Percentiles rank a stretch among this genome's conserved stretches.
These are phyloP conservation scores for Laodelphax striatellus DNA, from an alignment of 1,140 invertebrate species.

Conservation along the genomic window DNA sequence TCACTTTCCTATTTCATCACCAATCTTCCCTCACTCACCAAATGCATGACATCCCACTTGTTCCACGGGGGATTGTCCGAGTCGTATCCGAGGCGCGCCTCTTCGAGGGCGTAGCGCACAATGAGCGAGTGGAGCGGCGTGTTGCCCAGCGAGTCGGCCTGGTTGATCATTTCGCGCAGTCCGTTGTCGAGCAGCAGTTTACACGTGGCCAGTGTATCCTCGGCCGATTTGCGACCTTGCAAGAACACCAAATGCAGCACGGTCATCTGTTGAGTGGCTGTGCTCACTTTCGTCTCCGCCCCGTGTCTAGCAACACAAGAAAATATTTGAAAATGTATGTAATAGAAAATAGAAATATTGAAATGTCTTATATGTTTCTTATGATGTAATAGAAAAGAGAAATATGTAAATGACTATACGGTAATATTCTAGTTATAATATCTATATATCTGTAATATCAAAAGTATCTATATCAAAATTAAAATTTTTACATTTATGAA, in stretches of 20 bases:
- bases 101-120: conserved; percentile 53
- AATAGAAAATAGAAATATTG: too few species aligned
- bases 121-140: conserved; percentile 51
- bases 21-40: conserved; percentile 39
- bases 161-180: conserved; percentile 57
- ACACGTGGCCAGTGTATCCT: conserved; percentile 52
- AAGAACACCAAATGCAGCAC: conserved; percentile 51
- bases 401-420: too few species aligned
- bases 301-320: conserved; percentile 32
- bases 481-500: too few species aligned
- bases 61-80: conserved; percentile 43
- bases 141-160: conserved; percentile 55
- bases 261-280: conserved; percentile 62
- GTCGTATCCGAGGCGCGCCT: conserved; percentile 53
- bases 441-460: too few species aligned
- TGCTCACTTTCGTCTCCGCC: conserved; percentile 53
- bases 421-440: too few species aligned
- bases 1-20: not conserved
- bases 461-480: too few species aligned
- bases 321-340: not conserved
- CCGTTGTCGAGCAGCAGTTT: conserved; percentile 52
- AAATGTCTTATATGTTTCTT: too few species aligned
- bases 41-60: conserved; percentile 57
- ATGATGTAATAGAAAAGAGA: too few species aligned
- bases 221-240: conserved; percentile 50